phyloP scores from a whole-genome alignment of 2,888 invertebrate genomes.

The Ditylenchus weischeri region DNA sequence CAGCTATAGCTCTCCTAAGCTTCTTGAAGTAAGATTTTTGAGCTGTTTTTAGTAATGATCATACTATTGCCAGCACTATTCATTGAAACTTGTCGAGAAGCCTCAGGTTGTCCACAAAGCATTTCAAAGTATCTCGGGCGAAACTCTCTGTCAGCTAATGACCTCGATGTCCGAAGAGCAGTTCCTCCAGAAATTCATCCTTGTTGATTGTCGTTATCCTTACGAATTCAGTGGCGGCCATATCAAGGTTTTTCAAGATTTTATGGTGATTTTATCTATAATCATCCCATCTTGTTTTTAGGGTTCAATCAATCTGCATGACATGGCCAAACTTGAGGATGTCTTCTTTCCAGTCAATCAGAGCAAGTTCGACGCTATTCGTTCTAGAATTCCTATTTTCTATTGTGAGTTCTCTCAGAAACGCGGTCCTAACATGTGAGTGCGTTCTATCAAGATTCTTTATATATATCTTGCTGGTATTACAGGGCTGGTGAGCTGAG shows the following conservation, averaged over 20 bases:
- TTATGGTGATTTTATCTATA: too few species aligned
- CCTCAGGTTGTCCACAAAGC: conserved; percentile 8
- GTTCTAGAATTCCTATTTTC: conserved; percentile 74
- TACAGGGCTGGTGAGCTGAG: conserved; percentile 71
- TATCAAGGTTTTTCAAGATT: conserved; percentile 12
- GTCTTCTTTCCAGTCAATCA: conserved; percentile 35
- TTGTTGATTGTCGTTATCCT: conserved; percentile 26
- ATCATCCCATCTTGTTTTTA: conserved; percentile 16
- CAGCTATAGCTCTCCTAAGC: too few species aligned
- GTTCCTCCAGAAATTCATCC: conserved; percentile 18
- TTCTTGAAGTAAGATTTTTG: too few species aligned
- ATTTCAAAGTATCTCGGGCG: conserved; percentile 18
- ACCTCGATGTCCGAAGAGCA: conserved; percentile 7
- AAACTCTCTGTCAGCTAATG: conserved; percentile 12
- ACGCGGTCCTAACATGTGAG: conserved; percentile 87
- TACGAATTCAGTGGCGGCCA: conserved; percentile 23
- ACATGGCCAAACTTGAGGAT: conserved; percentile 21
- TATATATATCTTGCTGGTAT: too few species aligned
- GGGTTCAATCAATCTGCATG: conserved; percentile 37
- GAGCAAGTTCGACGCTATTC: conserved; percentile 17
- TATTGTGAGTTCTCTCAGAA: conserved; percentile 97
- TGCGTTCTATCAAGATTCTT: not conserved
- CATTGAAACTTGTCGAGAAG: conserved; percentile 1
- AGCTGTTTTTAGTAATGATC: too few species aligned
- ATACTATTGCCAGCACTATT: conserved; percentile 12